Conservation (phyloP, 2,888 invertebrate genomes). For the Keiferia lycopersicella region DNA sequence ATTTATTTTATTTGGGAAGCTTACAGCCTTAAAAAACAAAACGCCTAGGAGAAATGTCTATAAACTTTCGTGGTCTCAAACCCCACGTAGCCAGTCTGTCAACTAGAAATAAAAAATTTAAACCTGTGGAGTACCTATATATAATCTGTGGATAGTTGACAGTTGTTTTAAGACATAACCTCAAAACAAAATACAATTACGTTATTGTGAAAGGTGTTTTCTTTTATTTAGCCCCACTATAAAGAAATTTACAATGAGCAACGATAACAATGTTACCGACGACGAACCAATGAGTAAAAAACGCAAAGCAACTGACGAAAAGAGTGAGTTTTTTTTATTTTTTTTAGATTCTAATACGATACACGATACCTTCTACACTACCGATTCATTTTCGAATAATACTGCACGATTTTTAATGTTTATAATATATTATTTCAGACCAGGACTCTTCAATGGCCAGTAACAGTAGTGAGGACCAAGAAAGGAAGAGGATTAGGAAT, state of each 20-base stretch:
- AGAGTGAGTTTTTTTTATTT: slow-evolving; percentile 35
- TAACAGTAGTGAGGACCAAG: not conserved
- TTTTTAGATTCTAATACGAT: not conserved
- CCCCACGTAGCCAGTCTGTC: not conserved
- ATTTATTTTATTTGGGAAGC: too few species aligned
- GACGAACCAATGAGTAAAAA: slow-evolving; percentile 41
- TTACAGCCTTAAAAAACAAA: too few species aligned
- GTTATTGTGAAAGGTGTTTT: slow-evolving; percentile 1
- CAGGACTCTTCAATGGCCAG: not conserved
- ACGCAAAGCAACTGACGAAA: slow-evolving; percentile 35
- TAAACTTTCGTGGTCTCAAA: not conserved
- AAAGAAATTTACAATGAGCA: slow-evolving; percentile 29
- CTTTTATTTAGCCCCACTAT: slow-evolving; percentile 5
- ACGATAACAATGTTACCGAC: slow-evolving; percentile 28
- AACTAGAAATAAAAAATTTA: not conserved
- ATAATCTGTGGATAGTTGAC: not conserved
- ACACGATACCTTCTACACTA: too few species aligned
- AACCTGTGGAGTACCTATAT: not conserved
- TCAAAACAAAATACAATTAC: not conserved
- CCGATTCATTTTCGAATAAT: not conserved
- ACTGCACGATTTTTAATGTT: not conserved
- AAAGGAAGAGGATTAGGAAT: slow-evolving; percentile 19
- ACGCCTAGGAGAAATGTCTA: too few species aligned
- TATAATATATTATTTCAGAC: not conserved
- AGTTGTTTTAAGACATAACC: slow-evolving; percentile 1